Conservation (phyloP, 2,113 vertebrate genomes). For the Uria aalge region DNA sequence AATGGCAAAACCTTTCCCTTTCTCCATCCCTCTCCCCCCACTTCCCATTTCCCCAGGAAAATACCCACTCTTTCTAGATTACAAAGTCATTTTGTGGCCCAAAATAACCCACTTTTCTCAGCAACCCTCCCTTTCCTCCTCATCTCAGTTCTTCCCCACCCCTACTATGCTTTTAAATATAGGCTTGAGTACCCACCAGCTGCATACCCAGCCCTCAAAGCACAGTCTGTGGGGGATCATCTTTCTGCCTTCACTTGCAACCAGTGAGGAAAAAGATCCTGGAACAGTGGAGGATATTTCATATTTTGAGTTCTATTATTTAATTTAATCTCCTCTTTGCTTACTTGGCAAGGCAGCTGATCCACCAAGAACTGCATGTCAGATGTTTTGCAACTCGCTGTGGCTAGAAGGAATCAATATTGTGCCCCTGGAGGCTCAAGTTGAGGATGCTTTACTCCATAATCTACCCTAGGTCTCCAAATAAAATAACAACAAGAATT, state of each 20-base stretch:
- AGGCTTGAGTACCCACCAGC: constrained; percentile 8
- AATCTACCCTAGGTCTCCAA: constrained; percentile 10
- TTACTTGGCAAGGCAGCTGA: constrained; percentile 36
- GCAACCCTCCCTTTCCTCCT: not conserved
- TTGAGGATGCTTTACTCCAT: constrained; percentile 15
- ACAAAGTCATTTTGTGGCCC: not conserved
- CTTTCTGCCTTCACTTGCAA: constrained; percentile 34
- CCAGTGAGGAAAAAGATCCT: not conserved
- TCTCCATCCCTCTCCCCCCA: not conserved
- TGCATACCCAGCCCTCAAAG: constrained; percentile 4
- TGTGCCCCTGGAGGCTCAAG: not conserved
- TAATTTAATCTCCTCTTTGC: constrained; percentile 28
- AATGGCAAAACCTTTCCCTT: not conserved
- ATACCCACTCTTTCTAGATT: not conserved
- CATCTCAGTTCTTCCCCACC: not conserved
- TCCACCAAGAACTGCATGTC: constrained; percentile 33
- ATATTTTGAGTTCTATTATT: constrained; percentile 28
- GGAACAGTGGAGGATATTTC: not conserved
- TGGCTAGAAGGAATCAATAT: constrained; percentile 39
- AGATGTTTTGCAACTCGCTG: constrained; percentile 14
- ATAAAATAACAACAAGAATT: constrained; percentile 48
- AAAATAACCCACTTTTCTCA: not conserved
- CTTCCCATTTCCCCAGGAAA: not conserved
- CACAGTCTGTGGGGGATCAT: not conserved
- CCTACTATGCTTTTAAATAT: not conserved